These are phyloP conservation scores for Zoanthus solanderi DNA, from an alignment of 92 coral and sea anemone species.

Conservation along the genomic window DNA sequence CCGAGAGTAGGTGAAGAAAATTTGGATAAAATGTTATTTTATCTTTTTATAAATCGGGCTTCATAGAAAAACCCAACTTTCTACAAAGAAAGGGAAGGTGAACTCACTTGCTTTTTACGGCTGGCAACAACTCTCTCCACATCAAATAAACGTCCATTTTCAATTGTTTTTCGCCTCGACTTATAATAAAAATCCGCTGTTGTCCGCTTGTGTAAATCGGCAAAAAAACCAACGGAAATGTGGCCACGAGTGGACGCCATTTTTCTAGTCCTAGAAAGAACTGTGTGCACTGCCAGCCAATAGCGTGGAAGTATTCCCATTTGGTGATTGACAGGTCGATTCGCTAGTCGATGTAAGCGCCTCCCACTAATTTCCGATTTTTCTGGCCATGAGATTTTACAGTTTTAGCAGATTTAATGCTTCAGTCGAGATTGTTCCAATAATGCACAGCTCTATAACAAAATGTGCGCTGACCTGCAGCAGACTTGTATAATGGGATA, in stretches of 20 bases:
- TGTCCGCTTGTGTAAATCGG: neutral
- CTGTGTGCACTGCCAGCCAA: constrained; percentile 29
- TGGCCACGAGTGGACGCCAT: constrained; percentile 27
- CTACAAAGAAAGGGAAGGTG: constrained; percentile 4
- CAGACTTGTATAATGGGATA: too few species aligned
- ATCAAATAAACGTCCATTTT: constrained; percentile 37
- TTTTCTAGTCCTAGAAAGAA: neutral
- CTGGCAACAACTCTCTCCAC: constrained; percentile 41
- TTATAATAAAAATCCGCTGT: constrained; percentile 22
- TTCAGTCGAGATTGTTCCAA: too few species aligned
- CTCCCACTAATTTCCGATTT: too few species aligned
- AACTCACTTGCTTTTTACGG: constrained; percentile 41
- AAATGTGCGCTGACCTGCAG: too few species aligned
- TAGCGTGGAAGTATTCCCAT: constrained; percentile 27
- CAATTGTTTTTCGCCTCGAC: neutral
- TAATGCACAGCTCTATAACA: too few species aligned
- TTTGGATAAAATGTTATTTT: constrained; percentile 5
- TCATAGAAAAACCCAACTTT: constrained; percentile 3
- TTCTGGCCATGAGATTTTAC: too few species aligned
- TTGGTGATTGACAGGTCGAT: neutral
- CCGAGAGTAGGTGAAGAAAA: constrained; percentile 5
- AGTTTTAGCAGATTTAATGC: too few species aligned
- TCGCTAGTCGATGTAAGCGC: too few species aligned
- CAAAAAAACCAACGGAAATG: neutral
- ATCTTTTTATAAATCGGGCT: constrained; percentile 7